These are phyloP conservation scores for Hirundo rustica DNA, from an alignment of 2,797 vertebrate species.

Conservation along the genomic window DNA sequence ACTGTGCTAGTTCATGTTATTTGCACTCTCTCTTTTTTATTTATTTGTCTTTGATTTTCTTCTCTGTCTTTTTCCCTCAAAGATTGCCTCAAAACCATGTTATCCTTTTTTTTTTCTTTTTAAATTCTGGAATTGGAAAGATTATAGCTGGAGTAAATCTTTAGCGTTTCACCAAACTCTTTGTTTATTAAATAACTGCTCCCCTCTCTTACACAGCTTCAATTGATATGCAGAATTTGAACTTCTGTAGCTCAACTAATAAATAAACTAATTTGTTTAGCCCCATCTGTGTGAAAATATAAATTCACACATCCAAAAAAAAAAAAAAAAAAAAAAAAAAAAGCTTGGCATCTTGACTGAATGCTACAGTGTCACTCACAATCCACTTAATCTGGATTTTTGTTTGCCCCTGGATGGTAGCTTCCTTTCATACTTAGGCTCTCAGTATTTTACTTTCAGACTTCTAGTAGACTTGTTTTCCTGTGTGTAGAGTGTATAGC, in stretches of 20 bases:
- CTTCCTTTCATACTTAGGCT: constrained; percentile 3
- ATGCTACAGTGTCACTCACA: background rate
- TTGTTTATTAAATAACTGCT: background rate
- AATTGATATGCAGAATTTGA: constrained; percentile 16
- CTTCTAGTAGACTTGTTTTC: background rate
- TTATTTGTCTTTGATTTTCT: background rate
- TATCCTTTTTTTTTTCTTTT: background rate
- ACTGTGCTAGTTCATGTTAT: background rate
- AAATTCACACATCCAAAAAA: background rate
- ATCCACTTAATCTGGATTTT: constrained; percentile 2
- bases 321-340: background rate
- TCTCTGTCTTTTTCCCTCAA: background rate
- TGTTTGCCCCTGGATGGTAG: background rate
- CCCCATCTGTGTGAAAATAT: constrained; percentile 1
- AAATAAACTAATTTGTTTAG: background rate
- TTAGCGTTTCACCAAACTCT: background rate
- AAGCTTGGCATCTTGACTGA: background rate
- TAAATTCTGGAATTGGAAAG: background rate
- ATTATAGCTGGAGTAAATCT: background rate
- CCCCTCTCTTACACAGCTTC: background rate
- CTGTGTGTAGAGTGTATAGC: background rate
- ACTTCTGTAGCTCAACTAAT: background rate
- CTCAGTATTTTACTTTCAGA: background rate
- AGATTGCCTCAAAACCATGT: background rate
- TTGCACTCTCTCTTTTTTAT: background rate